Evolutionary conservation across 2,113 vertebrate species (phyloP).

Genomic region (Chroicocephalus ridibundus): DNA sequence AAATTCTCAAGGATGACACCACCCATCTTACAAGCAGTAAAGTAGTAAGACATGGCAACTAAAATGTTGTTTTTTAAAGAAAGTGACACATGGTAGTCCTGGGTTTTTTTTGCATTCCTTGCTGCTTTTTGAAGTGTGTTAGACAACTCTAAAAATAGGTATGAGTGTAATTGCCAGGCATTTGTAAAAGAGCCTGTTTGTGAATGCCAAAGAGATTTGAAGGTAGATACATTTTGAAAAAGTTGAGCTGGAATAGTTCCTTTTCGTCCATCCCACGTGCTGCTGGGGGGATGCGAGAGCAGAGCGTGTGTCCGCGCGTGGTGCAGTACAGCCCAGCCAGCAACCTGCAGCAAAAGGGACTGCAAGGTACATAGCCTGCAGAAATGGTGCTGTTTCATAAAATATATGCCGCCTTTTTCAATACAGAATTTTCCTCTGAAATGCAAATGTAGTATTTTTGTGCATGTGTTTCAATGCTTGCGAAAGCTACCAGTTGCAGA

Average conservation of each 20-base stretch:
- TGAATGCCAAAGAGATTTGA: neutral
- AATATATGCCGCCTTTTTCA: neutral
- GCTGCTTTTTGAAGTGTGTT: neutral
- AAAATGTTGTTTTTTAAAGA: neutral
- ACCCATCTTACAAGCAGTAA: neutral
- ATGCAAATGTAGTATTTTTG: neutral
- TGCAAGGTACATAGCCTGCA: neutral
- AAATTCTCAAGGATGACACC: neutral
- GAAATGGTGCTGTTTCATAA: neutral
- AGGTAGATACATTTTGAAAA: neutral
- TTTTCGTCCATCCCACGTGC: neutral
- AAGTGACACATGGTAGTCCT: neutral
- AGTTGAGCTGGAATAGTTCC: neutral
- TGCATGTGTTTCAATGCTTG: neutral
- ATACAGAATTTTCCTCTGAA: neutral
- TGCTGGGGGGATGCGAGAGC: neutral
- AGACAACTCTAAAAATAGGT: slow-evolving; percentile 20
- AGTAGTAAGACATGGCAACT: neutral
- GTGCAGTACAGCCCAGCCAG: neutral
- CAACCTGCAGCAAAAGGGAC: neutral
- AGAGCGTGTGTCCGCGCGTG: fast-evolving
- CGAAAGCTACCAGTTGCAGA: neutral
- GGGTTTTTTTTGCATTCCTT: neutral
- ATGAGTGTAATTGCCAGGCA: neutral
- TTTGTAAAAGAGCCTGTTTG: neutral